phyloP scores from a whole-genome alignment of 2,888 invertebrate genomes.

The Aethes cnicana region DNA sequence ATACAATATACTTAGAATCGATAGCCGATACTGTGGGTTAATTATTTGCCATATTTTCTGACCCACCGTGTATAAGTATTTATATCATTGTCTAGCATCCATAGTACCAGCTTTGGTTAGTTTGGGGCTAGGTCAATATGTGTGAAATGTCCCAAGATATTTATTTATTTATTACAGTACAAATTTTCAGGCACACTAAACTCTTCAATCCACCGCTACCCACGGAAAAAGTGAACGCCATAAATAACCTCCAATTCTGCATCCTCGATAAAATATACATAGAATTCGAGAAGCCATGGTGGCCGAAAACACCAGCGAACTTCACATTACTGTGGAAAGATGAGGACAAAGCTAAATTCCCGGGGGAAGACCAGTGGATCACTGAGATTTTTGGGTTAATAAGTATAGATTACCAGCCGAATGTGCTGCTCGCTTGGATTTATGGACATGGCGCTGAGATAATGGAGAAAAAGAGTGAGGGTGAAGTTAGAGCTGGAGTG shows the following conservation, averaged over 20 bases:
- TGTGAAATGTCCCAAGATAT: no score
- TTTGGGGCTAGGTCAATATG: no score
- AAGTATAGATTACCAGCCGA: slow-evolving; percentile 82
- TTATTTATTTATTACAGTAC: no score
- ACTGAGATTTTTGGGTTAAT: slow-evolving; percentile 84
- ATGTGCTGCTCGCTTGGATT: slow-evolving; percentile 85
- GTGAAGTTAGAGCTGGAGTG: slow-evolving; percentile 79
- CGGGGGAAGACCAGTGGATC: slow-evolving; percentile 80
- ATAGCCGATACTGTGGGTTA: no score
- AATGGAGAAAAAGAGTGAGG: slow-evolving; percentile 82
- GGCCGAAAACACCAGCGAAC: slow-evolving; percentile 74
- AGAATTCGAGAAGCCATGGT: slow-evolving; percentile 85
- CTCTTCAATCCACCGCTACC: slow-evolving; percentile 84
- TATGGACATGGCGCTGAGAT: slow-evolving; percentile 83
- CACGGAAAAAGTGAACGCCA: slow-evolving; percentile 77
- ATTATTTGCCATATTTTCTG: no score
- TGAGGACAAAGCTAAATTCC: slow-evolving; percentile 73
- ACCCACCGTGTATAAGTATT: no score
- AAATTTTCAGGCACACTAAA: slow-evolving; percentile 58
- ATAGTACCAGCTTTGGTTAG: no score
- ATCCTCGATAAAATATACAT: slow-evolving; percentile 87
- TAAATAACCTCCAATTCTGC: slow-evolving; percentile 84
- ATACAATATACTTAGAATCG: no score
- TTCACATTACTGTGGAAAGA: slow-evolving; percentile 83
- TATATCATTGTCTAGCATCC: no score